A percentile compares a stretch with the other conserved stretches of the same genome.
Conservation (phyloP, 2,888 invertebrate species). For the Gymnoscelis rufifasciata region DNA sequence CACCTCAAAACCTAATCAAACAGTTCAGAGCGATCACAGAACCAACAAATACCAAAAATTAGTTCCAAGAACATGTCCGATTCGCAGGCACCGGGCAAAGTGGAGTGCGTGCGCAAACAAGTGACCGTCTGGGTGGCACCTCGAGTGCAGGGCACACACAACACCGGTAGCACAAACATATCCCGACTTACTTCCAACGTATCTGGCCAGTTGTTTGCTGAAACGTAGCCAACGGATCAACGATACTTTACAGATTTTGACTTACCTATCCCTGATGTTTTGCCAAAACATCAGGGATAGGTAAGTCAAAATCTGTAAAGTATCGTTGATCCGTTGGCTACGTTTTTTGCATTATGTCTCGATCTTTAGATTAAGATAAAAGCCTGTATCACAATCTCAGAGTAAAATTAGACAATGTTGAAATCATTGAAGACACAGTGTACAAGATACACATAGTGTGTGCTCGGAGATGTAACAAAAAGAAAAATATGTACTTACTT, state of each 20-base stretch:
- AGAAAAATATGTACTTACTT: too few species aligned
- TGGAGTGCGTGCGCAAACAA: conserved; percentile 40
- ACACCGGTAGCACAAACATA: conserved; percentile 75
- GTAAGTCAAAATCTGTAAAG: conserved; percentile 13
- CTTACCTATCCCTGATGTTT: too few species aligned
- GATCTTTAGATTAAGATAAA: too few species aligned
- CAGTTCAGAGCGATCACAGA: background rate
- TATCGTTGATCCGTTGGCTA: conserved; percentile 18
- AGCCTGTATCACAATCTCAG: too few species aligned
- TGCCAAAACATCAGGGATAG: too few species aligned
- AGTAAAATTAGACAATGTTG: too few species aligned
- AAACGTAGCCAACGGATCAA: conserved; percentile 19
- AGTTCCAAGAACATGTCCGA: conserved; percentile 28
- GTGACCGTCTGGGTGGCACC: conserved; percentile 58
- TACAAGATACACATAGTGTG: too few species aligned
- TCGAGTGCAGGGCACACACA: conserved; percentile 68
- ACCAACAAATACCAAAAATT: conserved; percentile 9
- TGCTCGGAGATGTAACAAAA: too few species aligned
- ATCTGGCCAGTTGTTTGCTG: conserved; percentile 43
- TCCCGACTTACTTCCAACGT: conserved; percentile 57
- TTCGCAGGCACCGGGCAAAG: conserved; percentile 43
- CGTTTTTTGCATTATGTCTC: too few species aligned
- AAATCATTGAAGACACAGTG: too few species aligned
- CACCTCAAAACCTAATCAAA: background rate
- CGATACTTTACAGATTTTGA: conserved; percentile 19